Evolutionary conservation across 37 sponge, comb jelly and placozoan genomes (phyloP).

Genomic region (Chondrosia reniformis): DNA sequence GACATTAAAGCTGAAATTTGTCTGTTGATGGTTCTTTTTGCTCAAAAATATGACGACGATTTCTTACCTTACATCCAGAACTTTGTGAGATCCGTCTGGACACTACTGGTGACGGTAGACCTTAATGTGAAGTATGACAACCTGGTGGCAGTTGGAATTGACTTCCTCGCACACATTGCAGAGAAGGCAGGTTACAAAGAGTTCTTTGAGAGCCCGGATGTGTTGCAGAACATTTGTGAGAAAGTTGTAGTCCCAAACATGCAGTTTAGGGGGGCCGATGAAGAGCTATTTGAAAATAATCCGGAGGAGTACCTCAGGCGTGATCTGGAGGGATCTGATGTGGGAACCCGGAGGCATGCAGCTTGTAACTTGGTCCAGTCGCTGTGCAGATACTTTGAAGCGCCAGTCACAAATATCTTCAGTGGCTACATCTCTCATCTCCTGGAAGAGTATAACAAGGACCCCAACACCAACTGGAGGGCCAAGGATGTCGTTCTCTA

Average conservation of each 20-base stretch:
- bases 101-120: conserved; percentile 82
- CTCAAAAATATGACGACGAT: conserved; percentile 99
- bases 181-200: conserved; percentile 87
- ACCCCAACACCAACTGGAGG: conserved; percentile 83
- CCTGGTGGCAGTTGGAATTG: conserved; percentile 90
- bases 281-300: conserved; percentile 97
- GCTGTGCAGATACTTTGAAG: conserved; percentile 85
- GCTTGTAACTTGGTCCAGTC: conserved; percentile 91
- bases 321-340: conserved; percentile 94
- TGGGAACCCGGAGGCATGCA: conserved; percentile 94
- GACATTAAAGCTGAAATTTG: conserved; percentile 92
- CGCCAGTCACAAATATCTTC: conserved; percentile 79
- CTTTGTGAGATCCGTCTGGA: conserved; percentile 91
- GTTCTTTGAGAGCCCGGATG: conserved; percentile 76
- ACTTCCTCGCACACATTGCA: conserved; percentile 94
- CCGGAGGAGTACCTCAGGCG: conserved; percentile 94
- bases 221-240: conserved; percentile 84
- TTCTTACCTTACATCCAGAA: conserved; percentile 75
- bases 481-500: conserved; percentile 88
- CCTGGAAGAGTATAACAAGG: conserved; percentile 69
- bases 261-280: conserved; percentile 86
- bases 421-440: conserved; percentile 56
- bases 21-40: conserved; percentile 83
- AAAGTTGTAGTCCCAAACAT: conserved; percentile 90
- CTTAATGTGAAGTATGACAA: conserved; percentile 81